Evolutionary conservation across 1,140 invertebrate species (phyloP).

Genomic region (Bombus soroeensis): DNA sequence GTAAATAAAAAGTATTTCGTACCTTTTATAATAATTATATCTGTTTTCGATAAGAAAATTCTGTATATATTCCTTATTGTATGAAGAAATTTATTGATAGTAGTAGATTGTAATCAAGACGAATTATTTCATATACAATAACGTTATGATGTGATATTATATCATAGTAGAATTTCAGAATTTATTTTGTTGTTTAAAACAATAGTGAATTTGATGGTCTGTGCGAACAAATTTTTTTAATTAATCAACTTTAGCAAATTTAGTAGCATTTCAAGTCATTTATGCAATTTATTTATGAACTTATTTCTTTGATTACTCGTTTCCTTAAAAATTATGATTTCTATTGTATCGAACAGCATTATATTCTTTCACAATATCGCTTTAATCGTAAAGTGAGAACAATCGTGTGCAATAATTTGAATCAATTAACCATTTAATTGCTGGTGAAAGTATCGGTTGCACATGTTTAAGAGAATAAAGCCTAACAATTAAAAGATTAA

Average conservation of each 20-base stretch:
- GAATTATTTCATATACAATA: no score
- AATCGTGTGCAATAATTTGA: background rate
- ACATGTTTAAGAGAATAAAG: background rate
- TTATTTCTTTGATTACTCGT: background rate
- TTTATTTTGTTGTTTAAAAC: background rate
- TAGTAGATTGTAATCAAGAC: no score
- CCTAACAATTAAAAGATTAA: background rate
- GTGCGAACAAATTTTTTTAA: background rate
- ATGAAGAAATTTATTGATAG: no score
- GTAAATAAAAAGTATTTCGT: no score
- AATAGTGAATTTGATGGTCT: no score
- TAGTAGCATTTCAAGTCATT: no score
- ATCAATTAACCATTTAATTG: no score
- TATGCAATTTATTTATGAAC: no score
- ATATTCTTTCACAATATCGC: background rate
- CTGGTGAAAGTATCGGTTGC: background rate
- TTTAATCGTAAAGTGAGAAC: background rate
- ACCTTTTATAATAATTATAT: no score
- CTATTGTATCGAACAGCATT: background rate
- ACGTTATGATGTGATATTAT: no score
- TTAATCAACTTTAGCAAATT: background rate
- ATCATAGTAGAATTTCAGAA: background rate
- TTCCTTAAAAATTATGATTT: background rate
- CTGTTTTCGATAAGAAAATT: no score
- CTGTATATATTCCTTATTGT: no score